phyloP scores from a whole-genome alignment of 2,888 invertebrate genomes.

The Conchocele bisecta region DNA sequence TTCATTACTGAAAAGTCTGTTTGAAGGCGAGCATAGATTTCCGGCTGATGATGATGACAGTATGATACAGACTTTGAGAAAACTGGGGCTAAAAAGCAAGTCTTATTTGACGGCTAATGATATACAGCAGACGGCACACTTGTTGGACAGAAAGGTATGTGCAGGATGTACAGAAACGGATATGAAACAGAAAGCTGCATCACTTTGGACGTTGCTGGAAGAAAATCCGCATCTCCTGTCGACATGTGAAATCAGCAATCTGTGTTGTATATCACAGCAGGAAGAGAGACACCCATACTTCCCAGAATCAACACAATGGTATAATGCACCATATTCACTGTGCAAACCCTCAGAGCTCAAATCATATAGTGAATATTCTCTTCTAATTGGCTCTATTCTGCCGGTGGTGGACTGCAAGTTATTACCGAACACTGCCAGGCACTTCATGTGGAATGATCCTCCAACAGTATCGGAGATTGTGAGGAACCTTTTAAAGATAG shows the following conservation, averaged over 20 bases:
- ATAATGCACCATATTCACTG: too few relatives aligned
- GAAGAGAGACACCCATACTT: too few relatives aligned
- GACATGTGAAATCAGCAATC: neutral
- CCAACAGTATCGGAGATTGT: slow-evolving; percentile 23
- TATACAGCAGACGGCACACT: neutral
- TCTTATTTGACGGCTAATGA: slow-evolving; percentile 20
- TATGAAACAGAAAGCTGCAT: neutral
- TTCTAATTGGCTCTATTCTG: too few relatives aligned
- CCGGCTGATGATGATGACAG: slow-evolving; percentile 1
- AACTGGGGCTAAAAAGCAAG: slow-evolving; percentile 35
- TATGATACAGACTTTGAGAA: slow-evolving; percentile 1
- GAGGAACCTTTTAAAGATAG: slow-evolving; percentile 31
- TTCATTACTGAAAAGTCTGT: slow-evolving; percentile 8
- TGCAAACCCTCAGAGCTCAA: too few relatives aligned
- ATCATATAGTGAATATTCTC: too few relatives aligned
- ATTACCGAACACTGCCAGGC: too few relatives aligned
- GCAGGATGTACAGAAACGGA: neutral
- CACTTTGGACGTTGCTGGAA: neutral
- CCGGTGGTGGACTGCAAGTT: too few relatives aligned
- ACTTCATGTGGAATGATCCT: slow-evolving; percentile 6
- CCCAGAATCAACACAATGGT: too few relatives aligned
- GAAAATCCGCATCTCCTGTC: neutral
- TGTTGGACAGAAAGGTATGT: neutral
- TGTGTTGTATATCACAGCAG: neutral
- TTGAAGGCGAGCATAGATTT: slow-evolving; percentile 20